Evolutionary conservation across 2,797 vertebrate genomes (phyloP), one percentile per base, ranked within the genome.

Genomic region (Xenentodon cancila): DNA sequence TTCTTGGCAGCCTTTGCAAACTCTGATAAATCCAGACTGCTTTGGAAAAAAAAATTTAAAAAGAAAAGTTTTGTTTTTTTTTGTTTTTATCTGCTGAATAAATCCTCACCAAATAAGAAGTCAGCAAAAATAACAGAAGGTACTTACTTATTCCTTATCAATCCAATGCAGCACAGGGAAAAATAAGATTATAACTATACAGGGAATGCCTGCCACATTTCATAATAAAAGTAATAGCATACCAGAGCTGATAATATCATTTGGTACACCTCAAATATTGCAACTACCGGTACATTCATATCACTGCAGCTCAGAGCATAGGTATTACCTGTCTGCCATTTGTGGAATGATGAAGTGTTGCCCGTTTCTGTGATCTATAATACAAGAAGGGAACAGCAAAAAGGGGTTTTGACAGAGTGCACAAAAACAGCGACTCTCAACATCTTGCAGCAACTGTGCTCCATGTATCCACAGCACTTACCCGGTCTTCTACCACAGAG

Each of bases 311-410:
- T 16, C 42, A 21, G 30, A 49, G 48, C 7, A 58, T 19, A 58
- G 22, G n/a, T 49, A 90, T 94, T 94, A 99, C 98, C 98, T 99
- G 93, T 99, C 98, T 84, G 97, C 97, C 95, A 98, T 97, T 78
- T 99, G 97, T 82, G 97, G 98, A 88, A 99, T 97, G 81, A 99
- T 96, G 87, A 99, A 99, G 90, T 99, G 97, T 69, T 99, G 97
- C 63, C 96, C 96, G 1, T 93, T 97, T 92, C 94, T 97, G 88
- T 99, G 97, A 94, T 99, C 97, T 99, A 82, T 37, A 62, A 87
- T 43, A 71, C n/a, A 74, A 65, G 15, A 49, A 63, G 5, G 5
- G 18, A 3, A 55, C 18, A 4, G 52, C 9, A 44, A 7, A n/a
- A 42, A 52, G 12, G 0, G 1, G 56, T 43, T 52, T 56, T 1